A percentile compares a stretch with the other conserved stretches of the same genome.
phyloP scores from a whole-genome alignment of 2,113 vertebrate species.

The Dicaeum eximium region DNA sequence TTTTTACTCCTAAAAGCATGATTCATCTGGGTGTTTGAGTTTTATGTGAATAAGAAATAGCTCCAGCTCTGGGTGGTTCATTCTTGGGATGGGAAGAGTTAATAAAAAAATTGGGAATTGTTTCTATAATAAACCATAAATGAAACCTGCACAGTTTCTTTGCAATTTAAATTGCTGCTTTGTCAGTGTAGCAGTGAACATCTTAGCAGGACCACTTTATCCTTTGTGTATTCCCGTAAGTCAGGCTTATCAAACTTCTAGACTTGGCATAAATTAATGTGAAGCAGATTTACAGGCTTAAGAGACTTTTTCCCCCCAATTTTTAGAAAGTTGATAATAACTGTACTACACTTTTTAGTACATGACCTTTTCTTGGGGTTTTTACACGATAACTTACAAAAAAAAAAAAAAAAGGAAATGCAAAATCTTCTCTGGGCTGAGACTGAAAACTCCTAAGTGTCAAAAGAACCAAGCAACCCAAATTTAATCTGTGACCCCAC shows the following conservation, averaged over 20 bases:
- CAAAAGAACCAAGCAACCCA: neutral
- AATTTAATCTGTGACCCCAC: neutral
- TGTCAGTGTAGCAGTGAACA: slow-evolving; percentile 17
- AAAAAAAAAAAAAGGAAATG: neutral
- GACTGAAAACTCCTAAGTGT: neutral
- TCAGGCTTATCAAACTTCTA: slow-evolving; percentile 12
- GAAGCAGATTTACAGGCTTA: slow-evolving; percentile 30
- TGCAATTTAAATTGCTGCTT: slow-evolving; percentile 42
- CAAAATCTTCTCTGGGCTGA: neutral
- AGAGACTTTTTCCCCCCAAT: neutral
- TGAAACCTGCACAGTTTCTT: slow-evolving; percentile 20
- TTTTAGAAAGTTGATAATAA: slow-evolving; percentile 26
- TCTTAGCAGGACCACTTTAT: slow-evolving; percentile 34
- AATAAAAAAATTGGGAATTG: neutral
- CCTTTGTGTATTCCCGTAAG: slow-evolving; percentile 13
- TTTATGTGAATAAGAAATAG: neutral
- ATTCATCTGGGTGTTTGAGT: neutral
- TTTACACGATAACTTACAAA: neutral
- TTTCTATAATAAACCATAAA: slow-evolving; percentile 14
- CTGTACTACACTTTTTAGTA: neutral
- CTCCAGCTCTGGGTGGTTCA: neutral
- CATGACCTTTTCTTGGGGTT: neutral
- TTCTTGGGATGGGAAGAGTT: neutral
- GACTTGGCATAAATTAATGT: slow-evolving; percentile 39
- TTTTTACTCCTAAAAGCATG: neutral